Evolutionary conservation across 2,888 invertebrate genomes (phyloP).

Genomic region (Apodemia zela): DNA sequence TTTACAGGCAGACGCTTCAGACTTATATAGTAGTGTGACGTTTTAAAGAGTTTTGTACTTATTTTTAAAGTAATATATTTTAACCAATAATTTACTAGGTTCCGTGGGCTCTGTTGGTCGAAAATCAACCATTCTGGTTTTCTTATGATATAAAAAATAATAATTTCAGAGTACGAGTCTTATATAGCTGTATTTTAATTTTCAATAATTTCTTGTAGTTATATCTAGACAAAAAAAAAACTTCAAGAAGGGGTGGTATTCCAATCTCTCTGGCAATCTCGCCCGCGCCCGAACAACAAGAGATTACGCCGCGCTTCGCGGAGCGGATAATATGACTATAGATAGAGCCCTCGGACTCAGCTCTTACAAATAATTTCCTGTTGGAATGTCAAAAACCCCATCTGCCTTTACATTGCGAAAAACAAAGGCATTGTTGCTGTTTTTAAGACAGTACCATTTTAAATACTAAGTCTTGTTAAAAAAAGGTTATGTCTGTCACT

Average conservation of each 20-base stretch:
- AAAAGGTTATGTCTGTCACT: neutral
- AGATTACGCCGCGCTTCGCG: conserved; percentile 30
- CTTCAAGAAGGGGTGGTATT: neutral
- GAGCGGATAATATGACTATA: conserved; percentile 29
- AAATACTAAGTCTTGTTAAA: neutral
- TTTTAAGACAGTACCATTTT: neutral
- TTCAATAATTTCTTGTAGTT: no score
- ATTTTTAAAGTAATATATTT: no score
- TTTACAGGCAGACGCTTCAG: no score
- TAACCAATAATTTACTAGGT: no score
- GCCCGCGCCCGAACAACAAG: neutral
- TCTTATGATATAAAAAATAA: no score
- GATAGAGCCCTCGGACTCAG: conserved; percentile 17
- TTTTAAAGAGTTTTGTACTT: no score
- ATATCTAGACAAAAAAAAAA: no score
- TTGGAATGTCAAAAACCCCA: conserved; percentile 9
- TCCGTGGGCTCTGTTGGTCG: no score
- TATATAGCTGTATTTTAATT: no score
- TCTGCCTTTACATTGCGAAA: neutral
- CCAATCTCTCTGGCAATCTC: conserved; percentile 7
- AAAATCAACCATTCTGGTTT: no score
- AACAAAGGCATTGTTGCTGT: neutral
- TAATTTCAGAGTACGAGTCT: no score
- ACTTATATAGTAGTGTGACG: no score
- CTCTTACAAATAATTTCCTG: conserved; percentile 5